Base-by-base conservation (phyloP, 23 tunicate genomes). In the Ascidia mentula region DNA sequence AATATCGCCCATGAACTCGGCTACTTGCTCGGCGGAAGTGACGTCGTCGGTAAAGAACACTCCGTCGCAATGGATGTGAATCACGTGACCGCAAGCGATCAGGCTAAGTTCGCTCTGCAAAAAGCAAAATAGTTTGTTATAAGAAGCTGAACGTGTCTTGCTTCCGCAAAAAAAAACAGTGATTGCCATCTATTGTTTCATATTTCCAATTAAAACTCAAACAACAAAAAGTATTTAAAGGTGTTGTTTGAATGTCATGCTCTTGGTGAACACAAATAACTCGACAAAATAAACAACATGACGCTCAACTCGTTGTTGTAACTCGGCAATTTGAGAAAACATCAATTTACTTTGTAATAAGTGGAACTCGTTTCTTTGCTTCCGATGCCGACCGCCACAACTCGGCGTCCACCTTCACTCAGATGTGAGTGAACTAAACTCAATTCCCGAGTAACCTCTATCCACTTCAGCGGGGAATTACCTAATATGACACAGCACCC, bases 31-130 rank as follows among this genome's bases (percentile, higher is more conserved):
- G 20, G 6, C 79, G 20, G 69, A 28, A 6, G 74, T 70, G 74
- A 70, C 74, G 74, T 70, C 74, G 32, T 70, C 74, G 38, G 74
- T 32, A 18, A 32, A 70, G 38, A 70, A 70, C 24, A 34, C 2
- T 22, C 18, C 38, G 74, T 70, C 74, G 30, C 74, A 70, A 6
- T 17, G 38, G 30, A 30, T 3, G 35, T 32, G 38, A 20, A 70
- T 70, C 74, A 70, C 74, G 74, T 70, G 74, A 18, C 74, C 74
- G 13, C 74, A 70, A 9, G 74, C 74, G n/a, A 34, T 36, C 24
- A 70, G 74, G 30, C 74, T 70, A 18, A 70, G 30, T 70, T 70
- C 74, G 13, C 38, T 70, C 74, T 70, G 74, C 18, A 2, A 70
- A 70, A 53, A 42, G 15, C 53, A 42, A 42, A 42, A 42, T 9